Percentiles rank a stretch among this genome's conserved stretches.
phyloP scores from a whole-genome alignment of 2,113 vertebrate genomes.

The Poeciliopsis prolifica region DNA sequence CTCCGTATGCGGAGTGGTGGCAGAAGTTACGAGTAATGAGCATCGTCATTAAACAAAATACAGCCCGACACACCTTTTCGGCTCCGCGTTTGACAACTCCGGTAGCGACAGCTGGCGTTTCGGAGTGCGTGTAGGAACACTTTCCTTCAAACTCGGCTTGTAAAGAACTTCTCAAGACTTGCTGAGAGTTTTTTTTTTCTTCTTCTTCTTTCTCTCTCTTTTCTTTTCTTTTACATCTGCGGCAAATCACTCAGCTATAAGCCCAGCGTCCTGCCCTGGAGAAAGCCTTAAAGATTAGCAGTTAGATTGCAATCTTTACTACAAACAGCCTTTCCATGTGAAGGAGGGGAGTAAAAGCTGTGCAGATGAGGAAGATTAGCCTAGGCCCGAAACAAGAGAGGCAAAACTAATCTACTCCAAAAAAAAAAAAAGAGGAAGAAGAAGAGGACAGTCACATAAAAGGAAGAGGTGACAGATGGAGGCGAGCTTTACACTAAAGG shows the following conservation, averaged over 20 bases:
- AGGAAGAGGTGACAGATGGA: conserved; percentile 42
- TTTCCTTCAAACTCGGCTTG: conserved; percentile 51
- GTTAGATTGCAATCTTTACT: conserved; percentile 76
- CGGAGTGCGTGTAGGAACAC: conserved; percentile 51
- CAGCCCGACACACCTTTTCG: conserved; percentile 72
- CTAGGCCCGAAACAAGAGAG: conserved; percentile 56
- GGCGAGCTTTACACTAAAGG: conserved; percentile 57
- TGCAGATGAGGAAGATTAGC: conserved; percentile 72
- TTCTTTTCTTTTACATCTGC: conserved; percentile 33
- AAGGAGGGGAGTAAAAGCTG: conserved; percentile 58
- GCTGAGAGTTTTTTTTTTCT: conserved; percentile 33
- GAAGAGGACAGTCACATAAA: conserved; percentile 64
- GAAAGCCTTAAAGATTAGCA: conserved; percentile 75
- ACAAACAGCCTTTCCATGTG: conserved; percentile 68
- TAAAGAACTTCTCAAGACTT: conserved; percentile 54
- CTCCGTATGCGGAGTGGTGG: conserved; percentile 31
- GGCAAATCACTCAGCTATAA: conserved; percentile 58
- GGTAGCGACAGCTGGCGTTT: conserved; percentile 62
- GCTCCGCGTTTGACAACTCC: conserved; percentile 55
- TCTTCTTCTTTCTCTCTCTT: neutral
- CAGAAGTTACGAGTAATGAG: conserved; percentile 71
- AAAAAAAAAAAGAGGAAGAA: neutral
- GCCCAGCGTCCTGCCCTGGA: conserved; percentile 56
- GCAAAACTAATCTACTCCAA: conserved; percentile 71
- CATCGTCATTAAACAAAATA: conserved; percentile 76